Evolutionary conservation across 2,888 invertebrate species (phyloP), one percentile per base, ranked within the genome.

Genomic region (Drosophila buzzatii): DNA sequence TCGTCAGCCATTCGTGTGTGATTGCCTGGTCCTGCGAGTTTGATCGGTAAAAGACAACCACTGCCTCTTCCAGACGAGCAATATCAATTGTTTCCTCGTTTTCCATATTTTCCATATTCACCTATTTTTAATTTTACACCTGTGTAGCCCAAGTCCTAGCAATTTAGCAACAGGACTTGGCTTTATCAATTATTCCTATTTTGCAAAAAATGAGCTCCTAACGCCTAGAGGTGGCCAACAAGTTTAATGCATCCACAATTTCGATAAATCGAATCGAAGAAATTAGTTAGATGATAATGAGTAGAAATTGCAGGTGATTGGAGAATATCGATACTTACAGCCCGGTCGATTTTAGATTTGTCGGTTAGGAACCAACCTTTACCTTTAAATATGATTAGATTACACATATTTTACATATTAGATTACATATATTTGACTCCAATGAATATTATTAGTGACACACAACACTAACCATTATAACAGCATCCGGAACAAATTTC

Each of bases 1-100:
- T 94, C 44, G 97, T 96, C 51, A 99, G 95, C 97, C 97, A 98
- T 52, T 96, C 95, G 91, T 98, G 97, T 71, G 97, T 96, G 82
- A 96, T 95, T 14, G 96, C 95, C 89, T 97, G 96, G 82, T 96
- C 96, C 52, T 94, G 94, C 2, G 95, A 94, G 51, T 91, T 91
- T 23, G 92, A 92, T 33, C 92, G 92, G 79, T 93, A 93, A 73
- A 93, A 93, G 10, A 91, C 83, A 45, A 92, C 85, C 16, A 93
- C 92, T n/a, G 93, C 93, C 76, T 93, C 92, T 75, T 93, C 93
- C 20, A 93, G 80, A 20, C 91, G 86, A 18, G 86, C 88, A 53
- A 93, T 90, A 79, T 93, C 92, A 41, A 92, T 91, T 39, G 71
- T 49, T 70, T 79, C 82, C 12, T 69, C 33, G 35, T 6, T n/a